Conservation (phyloP, 1,140 invertebrate genomes). For the Drosophila leontia region DNA sequence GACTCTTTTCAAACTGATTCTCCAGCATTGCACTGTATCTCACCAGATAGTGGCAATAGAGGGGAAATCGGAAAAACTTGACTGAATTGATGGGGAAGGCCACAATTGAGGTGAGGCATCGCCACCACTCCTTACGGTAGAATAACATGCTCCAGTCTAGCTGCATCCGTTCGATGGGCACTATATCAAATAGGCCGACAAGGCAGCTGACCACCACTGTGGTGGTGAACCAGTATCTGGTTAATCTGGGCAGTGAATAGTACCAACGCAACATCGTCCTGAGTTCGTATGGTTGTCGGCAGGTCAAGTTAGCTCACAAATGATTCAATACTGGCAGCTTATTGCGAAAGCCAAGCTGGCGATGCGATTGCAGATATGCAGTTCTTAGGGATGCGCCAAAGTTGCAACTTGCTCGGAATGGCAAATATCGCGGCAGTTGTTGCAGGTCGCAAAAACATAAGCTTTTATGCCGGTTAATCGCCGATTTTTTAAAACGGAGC, state of each 20-base stretch:
- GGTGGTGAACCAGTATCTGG: conserved; percentile 95
- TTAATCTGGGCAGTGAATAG: conserved; percentile 92
- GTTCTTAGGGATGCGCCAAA: not conserved
- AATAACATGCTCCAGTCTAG: conserved; percentile 10
- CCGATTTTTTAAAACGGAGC: not conserved
- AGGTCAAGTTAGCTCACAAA: not conserved
- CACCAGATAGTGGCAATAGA: conserved; percentile 99
- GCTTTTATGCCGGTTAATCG: not conserved
- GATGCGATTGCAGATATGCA: not conserved
- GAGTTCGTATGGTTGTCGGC: not conserved
- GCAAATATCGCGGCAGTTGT: conserved; percentile 7
- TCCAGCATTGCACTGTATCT: conserved; percentile 90
- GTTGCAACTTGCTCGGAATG: not conserved
- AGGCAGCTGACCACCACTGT: conserved; percentile 92
- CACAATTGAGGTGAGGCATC: conserved; percentile 95
- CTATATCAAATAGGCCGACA: conserved; percentile 93
- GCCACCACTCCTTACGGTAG: conserved; percentile 90
- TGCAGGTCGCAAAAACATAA: not conserved
- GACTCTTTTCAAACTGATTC: conserved; percentile 95
- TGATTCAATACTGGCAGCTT: not conserved
- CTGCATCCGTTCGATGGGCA: conserved; percentile 62
- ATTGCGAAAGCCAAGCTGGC: not conserved
- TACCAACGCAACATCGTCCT: conserved; percentile 87
- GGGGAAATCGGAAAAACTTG: conserved; percentile 98
- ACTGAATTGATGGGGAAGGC: conserved; percentile 95